phyloP scores from a whole-genome alignment of 2,113 vertebrate genomes.

The Oreochromis aureus region DNA sequence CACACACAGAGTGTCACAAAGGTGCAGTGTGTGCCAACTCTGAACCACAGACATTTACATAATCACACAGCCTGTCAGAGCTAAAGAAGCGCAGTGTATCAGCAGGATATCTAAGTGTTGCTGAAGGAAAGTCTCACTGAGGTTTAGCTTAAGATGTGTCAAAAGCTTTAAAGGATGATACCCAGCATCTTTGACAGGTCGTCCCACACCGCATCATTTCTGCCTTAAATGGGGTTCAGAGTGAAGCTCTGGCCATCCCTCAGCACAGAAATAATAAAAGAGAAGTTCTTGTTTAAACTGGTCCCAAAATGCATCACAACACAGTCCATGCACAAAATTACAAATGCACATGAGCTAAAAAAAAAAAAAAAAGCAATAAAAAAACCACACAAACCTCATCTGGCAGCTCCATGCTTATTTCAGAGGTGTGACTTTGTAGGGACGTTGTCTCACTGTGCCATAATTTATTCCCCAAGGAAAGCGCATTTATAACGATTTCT shows the following conservation, averaged over 20 bases:
- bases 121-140: background rate
- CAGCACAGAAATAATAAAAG: background rate
- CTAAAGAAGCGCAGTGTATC: background rate
- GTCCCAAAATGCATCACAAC: background rate
- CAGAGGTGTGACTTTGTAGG: slow-evolving; percentile 17
- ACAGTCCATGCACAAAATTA: background rate
- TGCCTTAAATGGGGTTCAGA: background rate
- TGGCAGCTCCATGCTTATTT: slow-evolving; percentile 3
- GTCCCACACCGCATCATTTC: background rate
- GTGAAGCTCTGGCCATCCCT: background rate
- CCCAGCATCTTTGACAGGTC: slow-evolving; percentile 11
- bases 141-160: slow-evolving; percentile 5
- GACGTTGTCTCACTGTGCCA: slow-evolving; percentile 6
- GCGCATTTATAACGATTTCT: slow-evolving; percentile 34
- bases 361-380: background rate
- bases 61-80: slow-evolving; percentile 30
- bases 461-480: slow-evolving; percentile 56
- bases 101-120: background rate
- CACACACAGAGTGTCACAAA: background rate
- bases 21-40: background rate
- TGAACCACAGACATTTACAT: slow-evolving; percentile 23
- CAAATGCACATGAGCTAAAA: background rate
- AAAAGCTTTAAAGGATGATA: background rate
- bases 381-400: background rate
- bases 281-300: background rate